These are phyloP conservation scores for Chaenodraco wilsoni DNA, from an alignment of 2,797 vertebrate species.

Conservation along the genomic window DNA sequence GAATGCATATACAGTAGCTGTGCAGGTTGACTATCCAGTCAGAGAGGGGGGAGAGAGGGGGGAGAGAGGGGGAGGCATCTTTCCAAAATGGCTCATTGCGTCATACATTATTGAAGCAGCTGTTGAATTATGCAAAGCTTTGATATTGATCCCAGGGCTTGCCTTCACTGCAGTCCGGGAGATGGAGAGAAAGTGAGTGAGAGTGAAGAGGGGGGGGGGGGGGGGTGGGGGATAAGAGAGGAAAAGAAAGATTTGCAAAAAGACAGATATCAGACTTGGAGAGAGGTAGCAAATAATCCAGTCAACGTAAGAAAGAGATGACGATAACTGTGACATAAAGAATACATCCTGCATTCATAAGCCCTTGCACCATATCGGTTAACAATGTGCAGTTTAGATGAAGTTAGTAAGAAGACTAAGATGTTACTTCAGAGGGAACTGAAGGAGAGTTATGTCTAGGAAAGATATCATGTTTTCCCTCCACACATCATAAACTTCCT, in stretches of 20 bases:
- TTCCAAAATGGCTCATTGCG: slow-evolving; percentile 59
- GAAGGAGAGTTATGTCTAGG: slow-evolving; percentile 6
- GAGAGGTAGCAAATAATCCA: not conserved
- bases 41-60: not conserved
- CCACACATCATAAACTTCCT: slow-evolving; percentile 7
- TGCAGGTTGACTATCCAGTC: slow-evolving; percentile 11
- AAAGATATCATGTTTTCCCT: slow-evolving; percentile 2
- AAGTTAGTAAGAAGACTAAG: not conserved
- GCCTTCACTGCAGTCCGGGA: slow-evolving; percentile 70
- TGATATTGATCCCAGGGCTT: slow-evolving; percentile 76
- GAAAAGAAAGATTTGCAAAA: slow-evolving; percentile 6
- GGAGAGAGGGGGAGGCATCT: slow-evolving; percentile 16
- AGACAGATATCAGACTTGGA: not conserved
- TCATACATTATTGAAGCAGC: slow-evolving; percentile 77
- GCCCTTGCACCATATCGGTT: not conserved
- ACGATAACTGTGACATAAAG: not conserved
- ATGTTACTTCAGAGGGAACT: slow-evolving; percentile 13
- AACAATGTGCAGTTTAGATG: not conserved
- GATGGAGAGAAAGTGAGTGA: slow-evolving; percentile 29
- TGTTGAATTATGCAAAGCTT: slow-evolving; percentile 80
- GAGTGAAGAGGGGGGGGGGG: not conserved
- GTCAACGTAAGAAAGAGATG: slow-evolving; percentile 10
- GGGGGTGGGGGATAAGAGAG: not conserved
- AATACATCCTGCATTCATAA: slow-evolving; percentile 19
- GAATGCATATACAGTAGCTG: slow-evolving; percentile 9